Base-by-base conservation (phyloP, 1,140 invertebrate genomes). In the Drosophila pseudoobscura region DNA sequence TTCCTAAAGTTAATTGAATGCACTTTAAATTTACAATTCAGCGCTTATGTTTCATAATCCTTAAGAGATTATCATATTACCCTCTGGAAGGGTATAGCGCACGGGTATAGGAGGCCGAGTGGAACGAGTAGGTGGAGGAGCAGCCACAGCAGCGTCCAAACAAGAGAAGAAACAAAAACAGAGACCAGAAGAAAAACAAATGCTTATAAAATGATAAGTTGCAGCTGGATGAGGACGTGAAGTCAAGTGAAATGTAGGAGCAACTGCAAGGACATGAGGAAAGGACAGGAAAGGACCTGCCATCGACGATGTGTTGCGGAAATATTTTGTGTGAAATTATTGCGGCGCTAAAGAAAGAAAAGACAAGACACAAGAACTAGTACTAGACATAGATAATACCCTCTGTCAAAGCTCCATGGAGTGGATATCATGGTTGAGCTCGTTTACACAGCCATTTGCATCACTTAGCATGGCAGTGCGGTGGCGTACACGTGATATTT, bases 161-260 rank as follows among this genome's bases (percentile, higher is more conserved):
- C 31, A 31, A 8, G 31, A 31, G 31, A 31, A 31, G 29, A 74
- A 64, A 74, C 52, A 64, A 69, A 74, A 74, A 52, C 46, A 51
- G 51, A 54, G 61, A 50, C 53, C 62, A 60, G 45, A 59, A 64
- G 29, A 75, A 84, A 79, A 68, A 84, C 49, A 79, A 85, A 88
- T 71, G 78, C 83, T 88, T 85, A 88, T 78, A 82, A 78, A 85
- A 82, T 85, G 82, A 85, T 88, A 85, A 85, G 82, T 85, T 85
- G 60, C 65, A 56, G 62, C 59, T 65, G 64, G 72, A 64, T 69
- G 63, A 87, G 69, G 51, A 77, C 70, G 72, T 52, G 64, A 88
- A 87, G 82, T 87, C 80, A 88, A 85, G 80, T 85, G 74, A 87
- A 88, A 88, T 82, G 78, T 68, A 70, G 54, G 51, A 59, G 82